Evolutionary conservation across 2,888 invertebrate genomes (phyloP).

Genomic region (Limnephilus marmoratus): DNA sequence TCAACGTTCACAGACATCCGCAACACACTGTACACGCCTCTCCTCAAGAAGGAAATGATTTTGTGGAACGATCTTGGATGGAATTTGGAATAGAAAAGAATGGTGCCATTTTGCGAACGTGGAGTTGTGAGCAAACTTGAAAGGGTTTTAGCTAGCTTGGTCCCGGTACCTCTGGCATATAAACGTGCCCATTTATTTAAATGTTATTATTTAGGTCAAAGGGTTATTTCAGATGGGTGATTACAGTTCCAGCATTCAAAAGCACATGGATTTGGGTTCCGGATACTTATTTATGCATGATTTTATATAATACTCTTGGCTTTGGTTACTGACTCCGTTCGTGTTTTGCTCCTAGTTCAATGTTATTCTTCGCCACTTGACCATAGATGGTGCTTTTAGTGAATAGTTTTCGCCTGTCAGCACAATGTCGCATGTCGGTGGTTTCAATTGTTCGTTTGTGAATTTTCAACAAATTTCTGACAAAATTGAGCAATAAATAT

Average conservation of each 20-base stretch:
- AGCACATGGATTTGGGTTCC: background rate
- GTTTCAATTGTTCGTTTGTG: background rate
- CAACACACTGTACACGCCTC: conserved; percentile 12
- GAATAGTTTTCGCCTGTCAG: background rate
- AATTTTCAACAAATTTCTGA: background rate
- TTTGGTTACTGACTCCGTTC: background rate
- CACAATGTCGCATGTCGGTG: background rate
- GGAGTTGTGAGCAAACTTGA: background rate
- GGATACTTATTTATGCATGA: background rate
- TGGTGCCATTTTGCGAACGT: conserved; percentile 18
- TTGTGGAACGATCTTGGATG: conserved; percentile 21
- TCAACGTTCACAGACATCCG: background rate
- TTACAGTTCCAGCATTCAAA: background rate
- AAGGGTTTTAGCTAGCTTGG: background rate
- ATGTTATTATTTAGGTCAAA: conserved; percentile 2
- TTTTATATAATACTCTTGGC: background rate
- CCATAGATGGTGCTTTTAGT: background rate
- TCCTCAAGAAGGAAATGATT: conserved; percentile 29
- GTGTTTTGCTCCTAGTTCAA: background rate
- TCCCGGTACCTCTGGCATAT: background rate
- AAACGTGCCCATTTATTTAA: background rate
- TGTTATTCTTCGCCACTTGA: background rate
- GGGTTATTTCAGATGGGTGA: background rate
- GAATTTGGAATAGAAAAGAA: conserved; percentile 19
- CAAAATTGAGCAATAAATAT: background rate